phyloP scores from a whole-genome alignment of 2,113 vertebrate genomes.

The Malurus elegans region DNA sequence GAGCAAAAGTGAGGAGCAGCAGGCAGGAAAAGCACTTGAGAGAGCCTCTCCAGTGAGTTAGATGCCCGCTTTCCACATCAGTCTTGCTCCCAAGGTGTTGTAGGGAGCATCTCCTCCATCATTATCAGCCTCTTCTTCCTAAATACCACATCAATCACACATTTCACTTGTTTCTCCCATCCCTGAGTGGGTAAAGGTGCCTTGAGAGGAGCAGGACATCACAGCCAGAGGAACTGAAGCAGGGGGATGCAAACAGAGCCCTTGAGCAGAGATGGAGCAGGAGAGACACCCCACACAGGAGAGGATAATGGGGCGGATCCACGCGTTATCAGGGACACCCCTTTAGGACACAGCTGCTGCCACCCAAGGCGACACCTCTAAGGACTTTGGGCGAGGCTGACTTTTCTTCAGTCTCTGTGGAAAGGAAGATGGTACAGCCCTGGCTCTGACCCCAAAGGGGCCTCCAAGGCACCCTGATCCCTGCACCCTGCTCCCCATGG shows the following conservation, averaged over 20 bases:
- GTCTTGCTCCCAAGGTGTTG: not conserved
- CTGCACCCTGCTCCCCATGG: not conserved
- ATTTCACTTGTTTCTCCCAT: not conserved
- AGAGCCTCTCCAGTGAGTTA: not conserved
- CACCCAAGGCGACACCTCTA: not conserved
- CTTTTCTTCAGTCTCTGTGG: not conserved
- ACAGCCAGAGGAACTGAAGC: not conserved
- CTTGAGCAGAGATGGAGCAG: accelerated
- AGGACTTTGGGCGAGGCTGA: accelerated
- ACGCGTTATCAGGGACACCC: accelerated
- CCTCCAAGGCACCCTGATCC: not conserved
- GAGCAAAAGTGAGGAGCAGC: not conserved
- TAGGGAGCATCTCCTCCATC: not conserved
- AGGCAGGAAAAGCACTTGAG: not conserved
- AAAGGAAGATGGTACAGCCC: accelerated
- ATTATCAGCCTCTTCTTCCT: not conserved
- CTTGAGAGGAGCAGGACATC: not conserved
- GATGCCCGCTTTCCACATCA: accelerated
- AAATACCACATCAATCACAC: accelerated
- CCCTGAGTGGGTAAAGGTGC: accelerated
- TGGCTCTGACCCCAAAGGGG: accelerated
- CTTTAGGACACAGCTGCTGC: not conserved
- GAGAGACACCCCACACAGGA: accelerated
- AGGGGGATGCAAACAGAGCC: not conserved
- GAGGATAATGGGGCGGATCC: accelerated